phyloP scores from a whole-genome alignment of 2,113 vertebrate genomes.

The Embiotoca jacksoni region DNA sequence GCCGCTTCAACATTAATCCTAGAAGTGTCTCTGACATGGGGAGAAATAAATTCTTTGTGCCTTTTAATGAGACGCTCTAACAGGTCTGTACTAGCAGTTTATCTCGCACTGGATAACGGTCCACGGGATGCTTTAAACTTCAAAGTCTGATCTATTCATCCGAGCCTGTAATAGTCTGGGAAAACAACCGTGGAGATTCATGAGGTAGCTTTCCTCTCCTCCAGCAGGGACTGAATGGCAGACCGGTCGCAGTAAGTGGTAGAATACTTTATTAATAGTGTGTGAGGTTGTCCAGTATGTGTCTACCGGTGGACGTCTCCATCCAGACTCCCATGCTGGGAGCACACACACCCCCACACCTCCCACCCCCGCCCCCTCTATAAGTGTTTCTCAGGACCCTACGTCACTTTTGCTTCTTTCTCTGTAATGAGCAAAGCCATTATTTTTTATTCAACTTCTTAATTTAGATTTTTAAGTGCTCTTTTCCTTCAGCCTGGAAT shows the following conservation, averaged over 20 bases:
- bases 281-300: background rate
- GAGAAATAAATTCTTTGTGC: background rate
- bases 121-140: background rate
- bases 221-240: background rate
- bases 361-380: background rate
- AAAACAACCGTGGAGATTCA: background rate
- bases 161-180: background rate
- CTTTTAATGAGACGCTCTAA: background rate
- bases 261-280: constrained; percentile 7
- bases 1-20: no score
- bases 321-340: background rate
- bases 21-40: no score
- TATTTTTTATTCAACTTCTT: constrained; percentile 43
- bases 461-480: constrained; percentile 69
- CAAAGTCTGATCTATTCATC: background rate
- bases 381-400: background rate
- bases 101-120: background rate
- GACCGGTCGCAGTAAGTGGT: background rate
- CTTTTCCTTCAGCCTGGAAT: constrained; percentile 50
- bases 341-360: background rate
- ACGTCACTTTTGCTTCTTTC: background rate
- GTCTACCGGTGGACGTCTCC: background rate
- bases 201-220: background rate
- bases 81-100: background rate
- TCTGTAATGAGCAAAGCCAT: constrained; percentile 40